Percentiles rank a stretch among this genome's conserved stretches.
These are phyloP conservation scores for Microdon myrmicae DNA, from an alignment of 2,888 invertebrate species.

Conservation along the genomic window DNA sequence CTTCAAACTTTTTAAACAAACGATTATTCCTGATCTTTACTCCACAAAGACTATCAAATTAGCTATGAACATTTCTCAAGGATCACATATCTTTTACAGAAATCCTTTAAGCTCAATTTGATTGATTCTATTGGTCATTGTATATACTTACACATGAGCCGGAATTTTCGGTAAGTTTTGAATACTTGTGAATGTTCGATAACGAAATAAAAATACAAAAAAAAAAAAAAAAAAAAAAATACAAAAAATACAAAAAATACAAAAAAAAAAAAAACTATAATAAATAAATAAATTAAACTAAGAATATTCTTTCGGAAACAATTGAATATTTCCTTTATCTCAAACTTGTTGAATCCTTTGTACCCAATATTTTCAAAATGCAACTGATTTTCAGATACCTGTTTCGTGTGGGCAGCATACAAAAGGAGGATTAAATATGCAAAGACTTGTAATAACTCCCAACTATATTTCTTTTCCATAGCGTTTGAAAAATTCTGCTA, in stretches of 20 bases:
- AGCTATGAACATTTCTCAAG: conserved; percentile 67
- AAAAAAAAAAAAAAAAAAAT: conserved; percentile 57
- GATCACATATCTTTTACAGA: conserved; percentile 83
- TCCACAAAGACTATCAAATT: conserved; percentile 42
- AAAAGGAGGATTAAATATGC: conserved; percentile 44
- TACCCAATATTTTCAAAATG: conserved; percentile 60
- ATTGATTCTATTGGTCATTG: conserved; percentile 67
- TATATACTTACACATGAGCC: conserved; percentile 64
- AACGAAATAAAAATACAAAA: conserved; percentile 55
- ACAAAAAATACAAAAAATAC: conserved; percentile 56
- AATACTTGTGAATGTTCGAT: conserved; percentile 57
- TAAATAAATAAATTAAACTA: conserved; percentile 55
- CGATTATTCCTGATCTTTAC: conserved; percentile 49
- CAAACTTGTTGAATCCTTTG: conserved; percentile 48
- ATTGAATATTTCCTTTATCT: conserved; percentile 42
- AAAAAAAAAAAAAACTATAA: conserved; percentile 54
- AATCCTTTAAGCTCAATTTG: conserved; percentile 68
- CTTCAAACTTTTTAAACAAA: no score
- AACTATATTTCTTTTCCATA: conserved; percentile 37
- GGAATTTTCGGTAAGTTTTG: conserved; percentile 67
- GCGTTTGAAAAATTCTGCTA: conserved; percentile 36
- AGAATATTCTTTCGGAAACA: conserved; percentile 46
- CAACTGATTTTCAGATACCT: conserved; percentile 67
- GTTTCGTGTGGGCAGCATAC: conserved; percentile 64
- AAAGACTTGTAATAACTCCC: conserved; percentile 31